These are phyloP conservation scores for Falco rusticolus DNA, from an alignment of 2,797 vertebrate genomes.

Conservation along the genomic window DNA sequence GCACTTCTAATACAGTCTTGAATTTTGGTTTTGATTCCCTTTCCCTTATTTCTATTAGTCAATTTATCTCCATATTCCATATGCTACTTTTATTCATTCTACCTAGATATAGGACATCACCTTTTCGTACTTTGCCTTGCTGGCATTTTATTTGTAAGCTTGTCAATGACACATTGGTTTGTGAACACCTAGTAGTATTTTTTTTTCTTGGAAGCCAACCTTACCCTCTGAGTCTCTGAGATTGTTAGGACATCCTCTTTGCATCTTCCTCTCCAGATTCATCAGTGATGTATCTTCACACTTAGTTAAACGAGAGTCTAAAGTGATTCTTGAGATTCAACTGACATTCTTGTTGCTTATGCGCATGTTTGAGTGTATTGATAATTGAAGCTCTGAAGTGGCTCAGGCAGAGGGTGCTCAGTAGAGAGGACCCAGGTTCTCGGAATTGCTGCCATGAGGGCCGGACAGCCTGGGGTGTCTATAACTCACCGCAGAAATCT, in stretches of 20 bases:
- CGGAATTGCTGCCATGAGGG: neutral
- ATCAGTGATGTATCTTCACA: neutral
- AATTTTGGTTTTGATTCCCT: neutral
- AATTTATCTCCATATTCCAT: neutral
- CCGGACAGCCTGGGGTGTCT: neutral
- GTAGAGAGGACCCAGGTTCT: neutral
- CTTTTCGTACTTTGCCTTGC: neutral
- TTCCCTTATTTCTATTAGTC: neutral
- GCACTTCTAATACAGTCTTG: neutral
- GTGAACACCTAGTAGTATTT: rapidly evolving
- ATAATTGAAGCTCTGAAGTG: neutral
- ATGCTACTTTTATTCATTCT: neutral
- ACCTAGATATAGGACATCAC: neutral
- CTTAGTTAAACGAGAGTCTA: neutral
- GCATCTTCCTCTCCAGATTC: neutral
- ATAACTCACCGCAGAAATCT: neutral
- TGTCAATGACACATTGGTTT: neutral
- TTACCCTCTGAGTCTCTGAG: neutral
- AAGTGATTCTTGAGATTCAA: neutral
- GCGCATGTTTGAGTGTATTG: neutral
- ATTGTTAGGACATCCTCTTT: neutral
- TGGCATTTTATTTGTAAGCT: neutral
- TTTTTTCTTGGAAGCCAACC: neutral
- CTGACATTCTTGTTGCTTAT: neutral
- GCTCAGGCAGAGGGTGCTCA: neutral